Evolutionary conservation across 1,140 invertebrate species (phyloP).

Genomic region (Macrotrachela quadricornifera): DNA sequence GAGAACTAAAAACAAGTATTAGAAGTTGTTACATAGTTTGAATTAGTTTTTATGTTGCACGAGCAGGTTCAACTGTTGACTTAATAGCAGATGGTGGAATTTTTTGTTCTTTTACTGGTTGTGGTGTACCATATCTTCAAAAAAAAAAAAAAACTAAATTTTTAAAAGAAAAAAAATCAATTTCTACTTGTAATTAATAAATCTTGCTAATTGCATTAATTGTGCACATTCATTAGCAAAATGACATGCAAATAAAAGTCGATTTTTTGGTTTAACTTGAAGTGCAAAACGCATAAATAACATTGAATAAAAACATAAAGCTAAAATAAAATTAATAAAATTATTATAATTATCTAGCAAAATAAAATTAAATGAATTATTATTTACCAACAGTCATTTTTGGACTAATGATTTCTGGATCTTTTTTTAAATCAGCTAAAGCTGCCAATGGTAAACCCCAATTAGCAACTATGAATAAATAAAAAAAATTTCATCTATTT

Average conservation of each 20-base stretch:
- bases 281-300: conserved; percentile 95
- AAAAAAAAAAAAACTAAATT: too few relatives aligned
- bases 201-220: conserved; percentile 45
- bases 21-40: too few relatives aligned
- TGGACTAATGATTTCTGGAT: conserved; percentile 80
- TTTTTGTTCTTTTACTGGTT: too few relatives aligned
- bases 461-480: conserved; percentile 46
- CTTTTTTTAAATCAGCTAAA: conserved; percentile 68
- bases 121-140: too few relatives aligned
- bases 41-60: too few relatives aligned
- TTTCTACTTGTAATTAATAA: conserved; percentile 23
- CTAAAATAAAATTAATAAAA: conserved; percentile 33
- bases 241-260: conserved; percentile 85
- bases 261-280: conserved; percentile 75
- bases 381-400: conserved; percentile 81
- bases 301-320: conserved; percentile 65
- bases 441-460: conserved; percentile 95
- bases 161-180: too few relatives aligned
- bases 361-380: not conserved
- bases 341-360: not conserved
- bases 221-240: conserved; percentile 79
- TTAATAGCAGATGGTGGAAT: too few relatives aligned
- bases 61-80: too few relatives aligned
- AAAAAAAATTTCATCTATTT: conserved; percentile 18
- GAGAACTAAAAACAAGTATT: too few relatives aligned